Percentiles rank a stretch among this genome's conserved stretches.
Conservation (phyloP, 2,113 vertebrate genomes). For the Hypomesus transpacificus region DNA sequence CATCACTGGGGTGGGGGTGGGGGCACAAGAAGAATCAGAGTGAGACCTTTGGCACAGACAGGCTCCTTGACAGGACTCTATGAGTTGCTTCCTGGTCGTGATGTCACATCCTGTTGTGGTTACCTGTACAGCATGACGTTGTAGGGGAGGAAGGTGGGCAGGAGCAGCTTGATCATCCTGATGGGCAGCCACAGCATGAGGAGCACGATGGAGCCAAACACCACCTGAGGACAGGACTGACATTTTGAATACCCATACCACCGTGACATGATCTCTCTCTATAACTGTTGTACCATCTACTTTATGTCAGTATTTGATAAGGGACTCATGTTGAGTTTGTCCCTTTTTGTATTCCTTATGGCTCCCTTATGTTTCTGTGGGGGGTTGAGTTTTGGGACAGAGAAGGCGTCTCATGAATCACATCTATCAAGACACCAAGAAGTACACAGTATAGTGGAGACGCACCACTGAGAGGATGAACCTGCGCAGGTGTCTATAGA, state of each 20-base stretch:
- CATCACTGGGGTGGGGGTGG: slow-evolving; percentile 76
- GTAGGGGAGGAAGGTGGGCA: slow-evolving; percentile 93
- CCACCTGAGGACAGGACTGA: slow-evolving; percentile 70
- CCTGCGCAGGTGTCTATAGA: slow-evolving; percentile 95
- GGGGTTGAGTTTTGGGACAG: too few species aligned
- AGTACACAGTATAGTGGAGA: slow-evolving; percentile 33
- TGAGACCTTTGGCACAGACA: not conserved
- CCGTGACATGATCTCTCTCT: not conserved
- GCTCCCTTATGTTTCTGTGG: not conserved
- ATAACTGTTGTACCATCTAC: not conserved
- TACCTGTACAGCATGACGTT: slow-evolving; percentile 99
- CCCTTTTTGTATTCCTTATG: not conserved
- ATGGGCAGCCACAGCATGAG: slow-evolving; percentile 99
- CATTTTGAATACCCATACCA: not conserved
- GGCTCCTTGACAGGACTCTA: not conserved
- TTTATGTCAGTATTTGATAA: not conserved
- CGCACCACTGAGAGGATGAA: slow-evolving; percentile 93
- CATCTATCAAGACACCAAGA: too few species aligned
- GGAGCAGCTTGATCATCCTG: slow-evolving; percentile 90
- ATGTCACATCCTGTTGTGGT: slow-evolving; percentile 1
- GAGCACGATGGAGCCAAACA: slow-evolving; percentile 96
- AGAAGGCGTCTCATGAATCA: too few species aligned
- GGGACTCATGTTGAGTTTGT: too few species aligned
- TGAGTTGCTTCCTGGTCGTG: not conserved
- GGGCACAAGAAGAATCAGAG: not conserved